Evolutionary conservation across 2,113 vertebrate genomes (phyloP).

Genomic region (Nansenia antarctica): DNA sequence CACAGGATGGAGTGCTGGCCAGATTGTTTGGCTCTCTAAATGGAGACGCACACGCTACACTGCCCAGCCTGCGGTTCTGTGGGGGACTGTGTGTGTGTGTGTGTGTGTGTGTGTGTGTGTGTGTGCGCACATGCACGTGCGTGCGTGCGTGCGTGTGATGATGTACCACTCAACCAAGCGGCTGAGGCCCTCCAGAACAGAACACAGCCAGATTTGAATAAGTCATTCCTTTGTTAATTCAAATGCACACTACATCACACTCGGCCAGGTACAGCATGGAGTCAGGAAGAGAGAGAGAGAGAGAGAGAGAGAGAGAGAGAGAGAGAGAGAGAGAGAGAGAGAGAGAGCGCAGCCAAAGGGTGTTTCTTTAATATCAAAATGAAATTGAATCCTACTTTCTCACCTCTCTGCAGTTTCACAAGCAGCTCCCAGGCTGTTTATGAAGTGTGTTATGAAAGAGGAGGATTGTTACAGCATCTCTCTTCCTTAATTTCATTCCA

Average conservation of each 20-base stretch:
- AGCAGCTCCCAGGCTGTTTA: conserved; percentile 70
- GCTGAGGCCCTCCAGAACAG: conserved; percentile 86
- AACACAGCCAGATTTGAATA: conserved; percentile 91
- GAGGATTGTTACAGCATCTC: conserved; percentile 59
- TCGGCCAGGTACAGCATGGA: conserved; percentile 74
- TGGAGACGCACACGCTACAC: conserved; percentile 82
- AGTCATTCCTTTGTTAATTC: too few relatives aligned
- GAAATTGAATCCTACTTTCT: conserved; percentile 88
- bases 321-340: conserved; percentile 76
- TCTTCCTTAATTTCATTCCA: conserved; percentile 64
- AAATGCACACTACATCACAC: too few relatives aligned
- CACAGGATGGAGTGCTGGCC: conserved; percentile 88
- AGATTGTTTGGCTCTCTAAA: conserved; percentile 95
- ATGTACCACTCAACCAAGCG: conserved; percentile 84
- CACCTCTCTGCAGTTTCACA: conserved; percentile 75
- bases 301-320: conserved; percentile 75
- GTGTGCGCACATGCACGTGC: too few relatives aligned
- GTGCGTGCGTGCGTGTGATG: conserved; percentile 22
- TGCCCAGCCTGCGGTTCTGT: conserved; percentile 89
- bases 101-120: too few relatives aligned
- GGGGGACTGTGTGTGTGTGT: conserved; percentile 13
- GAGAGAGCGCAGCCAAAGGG: conserved; percentile 92
- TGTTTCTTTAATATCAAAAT: conserved; percentile 97
- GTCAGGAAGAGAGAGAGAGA: conserved; percentile 31
- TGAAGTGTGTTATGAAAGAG: conserved; percentile 35